A percentile compares a stretch with the other conserved stretches of the same genome.
phyloP scores from a whole-genome alignment of 2,888 invertebrate genomes.

The Tachina grossa region DNA sequence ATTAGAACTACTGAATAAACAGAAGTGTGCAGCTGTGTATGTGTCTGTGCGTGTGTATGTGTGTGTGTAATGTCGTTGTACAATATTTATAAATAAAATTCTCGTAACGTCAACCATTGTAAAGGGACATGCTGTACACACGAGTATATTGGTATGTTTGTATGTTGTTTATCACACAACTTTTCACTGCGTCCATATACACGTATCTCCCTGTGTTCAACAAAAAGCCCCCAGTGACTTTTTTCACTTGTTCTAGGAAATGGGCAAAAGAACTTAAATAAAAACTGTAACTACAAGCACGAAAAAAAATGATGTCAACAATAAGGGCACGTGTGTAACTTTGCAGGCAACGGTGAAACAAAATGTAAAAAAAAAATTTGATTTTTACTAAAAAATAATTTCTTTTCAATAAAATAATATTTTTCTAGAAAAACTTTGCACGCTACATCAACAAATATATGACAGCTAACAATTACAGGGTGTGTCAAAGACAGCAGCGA shows the following conservation, averaged over 20 bases:
- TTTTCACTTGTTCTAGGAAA: slow-evolving; percentile 36
- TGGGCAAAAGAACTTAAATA: slow-evolving; percentile 24
- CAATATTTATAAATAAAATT: background rate
- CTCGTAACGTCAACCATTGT: slow-evolving; percentile 26
- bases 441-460: too few relatives aligned
- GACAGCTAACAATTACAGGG: too few relatives aligned
- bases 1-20: background rate
- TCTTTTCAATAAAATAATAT: too few relatives aligned
- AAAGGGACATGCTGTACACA: slow-evolving; percentile 17
- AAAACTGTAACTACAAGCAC: slow-evolving; percentile 12
- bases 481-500: too few relatives aligned
- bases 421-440: too few relatives aligned
- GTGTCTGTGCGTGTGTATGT: too few relatives aligned
- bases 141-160: background rate
- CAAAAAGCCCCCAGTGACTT: slow-evolving; percentile 37
- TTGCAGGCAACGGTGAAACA: background rate
- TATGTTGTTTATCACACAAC: slow-evolving; percentile 7
- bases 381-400: too few relatives aligned
- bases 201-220: slow-evolving; percentile 8
- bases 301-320: slow-evolving; percentile 11
- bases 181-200: background rate
- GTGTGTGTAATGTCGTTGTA: background rate
- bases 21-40: background rate
- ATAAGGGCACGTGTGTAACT: slow-evolving; percentile 19
- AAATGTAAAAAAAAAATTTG: background rate